A percentile compares a stretch with the other conserved stretches of the same genome.
Conservation (phyloP, 2,113 vertebrate species). For the Hipposideros armiger region DNA sequence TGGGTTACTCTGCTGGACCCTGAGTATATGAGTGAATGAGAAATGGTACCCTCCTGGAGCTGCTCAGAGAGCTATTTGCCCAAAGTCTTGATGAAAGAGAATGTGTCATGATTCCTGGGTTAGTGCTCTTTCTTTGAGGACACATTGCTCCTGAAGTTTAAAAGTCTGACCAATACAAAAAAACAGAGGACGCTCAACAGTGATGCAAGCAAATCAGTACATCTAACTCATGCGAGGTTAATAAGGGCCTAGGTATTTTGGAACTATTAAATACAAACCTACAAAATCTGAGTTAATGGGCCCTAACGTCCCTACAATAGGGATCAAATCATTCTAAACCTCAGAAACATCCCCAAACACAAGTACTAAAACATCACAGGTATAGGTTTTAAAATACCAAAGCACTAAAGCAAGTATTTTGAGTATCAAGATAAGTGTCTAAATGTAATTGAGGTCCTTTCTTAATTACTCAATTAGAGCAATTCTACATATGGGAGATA, state of each 20-base stretch:
- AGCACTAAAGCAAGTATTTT: conserved; percentile 61
- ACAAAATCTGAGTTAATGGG: conserved; percentile 35
- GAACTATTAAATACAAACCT: conserved; percentile 10
- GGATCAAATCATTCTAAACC: conserved; percentile 38
- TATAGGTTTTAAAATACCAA: conserved; percentile 68
- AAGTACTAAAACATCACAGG: conserved; percentile 48
- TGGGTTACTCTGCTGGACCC: not conserved
- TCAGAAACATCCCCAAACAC: not conserved
- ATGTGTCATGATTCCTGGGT: not conserved
- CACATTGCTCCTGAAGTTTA: not conserved
- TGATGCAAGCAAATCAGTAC: not conserved
- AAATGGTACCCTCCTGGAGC: not conserved
- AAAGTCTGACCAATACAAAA: not conserved
- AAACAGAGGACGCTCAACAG: not conserved
- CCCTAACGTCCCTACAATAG: not conserved
- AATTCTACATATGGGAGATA: not conserved
- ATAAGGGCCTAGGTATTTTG: not conserved
- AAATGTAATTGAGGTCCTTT: conserved; percentile 72
- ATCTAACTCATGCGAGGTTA: not conserved
- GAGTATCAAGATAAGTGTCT: conserved; percentile 64
- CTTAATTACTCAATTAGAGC: conserved; percentile 73
- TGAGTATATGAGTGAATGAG: not conserved
- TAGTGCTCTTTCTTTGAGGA: not conserved
- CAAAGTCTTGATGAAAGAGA: not conserved
- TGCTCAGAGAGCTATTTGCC: not conserved